Evolutionary conservation across 1,140 invertebrate species (phyloP).

Genomic region (Melanaphis sacchari): DNA sequence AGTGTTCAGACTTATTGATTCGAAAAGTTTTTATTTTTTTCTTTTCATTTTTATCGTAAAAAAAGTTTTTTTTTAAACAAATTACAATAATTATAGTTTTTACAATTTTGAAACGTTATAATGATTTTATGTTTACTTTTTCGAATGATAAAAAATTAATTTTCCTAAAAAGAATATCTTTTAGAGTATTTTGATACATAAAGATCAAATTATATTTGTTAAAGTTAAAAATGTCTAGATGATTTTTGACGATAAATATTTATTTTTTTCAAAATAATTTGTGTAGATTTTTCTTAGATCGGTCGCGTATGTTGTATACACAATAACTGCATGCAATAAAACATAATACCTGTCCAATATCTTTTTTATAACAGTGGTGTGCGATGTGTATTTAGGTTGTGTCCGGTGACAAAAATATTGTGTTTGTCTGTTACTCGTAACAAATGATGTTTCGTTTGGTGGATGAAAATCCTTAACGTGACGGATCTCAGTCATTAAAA

Average conservation of each 20-base stretch:
- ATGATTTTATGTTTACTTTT: too few relatives aligned
- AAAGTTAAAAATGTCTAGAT: not conserved
- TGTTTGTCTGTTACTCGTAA: not conserved
- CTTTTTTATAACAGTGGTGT: not conserved
- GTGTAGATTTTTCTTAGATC: not conserved
- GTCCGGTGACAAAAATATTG: not conserved
- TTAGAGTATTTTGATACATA: not conserved
- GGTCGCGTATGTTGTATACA: not conserved
- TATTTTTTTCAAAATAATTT: not conserved
- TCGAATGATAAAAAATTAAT: not conserved
- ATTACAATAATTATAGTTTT: not conserved
- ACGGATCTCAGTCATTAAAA: not conserved
- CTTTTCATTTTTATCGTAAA: not conserved
- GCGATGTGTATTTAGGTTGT: not conserved
- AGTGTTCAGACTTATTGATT: not conserved
- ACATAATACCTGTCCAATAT: not conserved
- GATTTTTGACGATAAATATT: too few relatives aligned
- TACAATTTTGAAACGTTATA: too few relatives aligned
- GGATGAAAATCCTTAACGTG: not conserved
- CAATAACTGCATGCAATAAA: not conserved
- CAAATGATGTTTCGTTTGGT: not conserved
- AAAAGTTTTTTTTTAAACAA: too few relatives aligned
- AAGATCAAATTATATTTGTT: not conserved
- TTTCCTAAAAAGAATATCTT: not conserved
- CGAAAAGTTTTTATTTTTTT: not conserved